Evolutionary conservation across 35 echinoderm and acorn worm genomes (phyloP).

Genomic region (Anneissia japonica): DNA sequence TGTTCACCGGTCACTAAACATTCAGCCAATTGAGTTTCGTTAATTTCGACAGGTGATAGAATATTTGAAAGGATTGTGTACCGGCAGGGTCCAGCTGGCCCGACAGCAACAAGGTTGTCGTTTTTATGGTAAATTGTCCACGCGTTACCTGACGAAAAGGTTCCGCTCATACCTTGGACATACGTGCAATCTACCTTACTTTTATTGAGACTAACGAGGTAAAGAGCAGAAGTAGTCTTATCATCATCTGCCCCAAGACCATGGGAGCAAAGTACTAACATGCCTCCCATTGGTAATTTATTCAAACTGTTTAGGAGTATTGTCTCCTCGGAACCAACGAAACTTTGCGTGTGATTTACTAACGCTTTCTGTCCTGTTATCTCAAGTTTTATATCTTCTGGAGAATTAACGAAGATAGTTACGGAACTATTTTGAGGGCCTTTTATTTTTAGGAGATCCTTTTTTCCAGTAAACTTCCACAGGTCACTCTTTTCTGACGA

Average conservation of each 20-base stretch:
- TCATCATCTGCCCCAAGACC: slow-evolving; percentile 41
- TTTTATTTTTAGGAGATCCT: slow-evolving; percentile 11
- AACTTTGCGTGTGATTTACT: slow-evolving; percentile 52
- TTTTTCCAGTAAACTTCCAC: slow-evolving; percentile 17
- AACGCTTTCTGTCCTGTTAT: background rate
- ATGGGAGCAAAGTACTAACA: slow-evolving; percentile 68
- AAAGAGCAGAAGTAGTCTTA: slow-evolving; percentile 70
- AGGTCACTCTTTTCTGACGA: background rate
- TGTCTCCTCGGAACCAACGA: slow-evolving; percentile 45
- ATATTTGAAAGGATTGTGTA: slow-evolving; percentile 68
- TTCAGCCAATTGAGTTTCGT: background rate
- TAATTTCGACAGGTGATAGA: background rate
- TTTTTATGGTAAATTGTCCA: slow-evolving; percentile 54
- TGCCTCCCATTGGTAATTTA: slow-evolving; percentile 3
- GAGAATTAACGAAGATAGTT: slow-evolving; percentile 26
- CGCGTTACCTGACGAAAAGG: slow-evolving; percentile 23
- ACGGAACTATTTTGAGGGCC: slow-evolving; percentile 61
- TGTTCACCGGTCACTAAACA: slow-evolving; percentile 45
- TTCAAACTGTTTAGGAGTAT: slow-evolving; percentile 14
- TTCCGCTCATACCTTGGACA: slow-evolving; percentile 42
- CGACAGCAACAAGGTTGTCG: slow-evolving; percentile 44
- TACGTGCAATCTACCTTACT: slow-evolving; percentile 21
- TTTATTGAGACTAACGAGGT: slow-evolving; percentile 42
- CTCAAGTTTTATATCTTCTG: background rate
- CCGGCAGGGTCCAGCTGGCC: slow-evolving; percentile 52